phyloP scores from a whole-genome alignment of 2,888 invertebrate species.

The Dyspetes luteomarginatus region DNA sequence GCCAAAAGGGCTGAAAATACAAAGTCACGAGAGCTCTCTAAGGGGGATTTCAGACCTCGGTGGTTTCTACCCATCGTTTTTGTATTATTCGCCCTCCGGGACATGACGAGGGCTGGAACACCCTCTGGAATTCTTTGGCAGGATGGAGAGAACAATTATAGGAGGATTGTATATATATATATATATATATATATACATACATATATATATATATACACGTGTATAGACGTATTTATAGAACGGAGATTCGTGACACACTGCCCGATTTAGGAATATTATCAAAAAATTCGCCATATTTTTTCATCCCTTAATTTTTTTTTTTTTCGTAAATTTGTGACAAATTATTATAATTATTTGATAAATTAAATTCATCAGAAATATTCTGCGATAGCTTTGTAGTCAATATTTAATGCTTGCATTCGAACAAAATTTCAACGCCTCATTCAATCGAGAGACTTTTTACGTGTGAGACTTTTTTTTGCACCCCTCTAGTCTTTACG shows the following conservation, averaged over 20 bases:
- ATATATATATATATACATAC: conserved; percentile 5
- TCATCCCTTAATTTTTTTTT: background rate
- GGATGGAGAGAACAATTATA: conserved; percentile 40
- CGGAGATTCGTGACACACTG: conserved; percentile 59
- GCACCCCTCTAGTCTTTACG: background rate
- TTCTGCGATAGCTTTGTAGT: background rate
- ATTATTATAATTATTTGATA: background rate
- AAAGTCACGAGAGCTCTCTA: conserved; percentile 14
- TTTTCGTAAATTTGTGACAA: background rate
- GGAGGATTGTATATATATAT: conserved; percentile 11
- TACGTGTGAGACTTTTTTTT: background rate
- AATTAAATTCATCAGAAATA: background rate
- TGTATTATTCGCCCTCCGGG: conserved; percentile 27
- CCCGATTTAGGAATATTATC: conserved; percentile 52
- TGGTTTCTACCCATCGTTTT: background rate
- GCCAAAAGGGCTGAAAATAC: background rate
- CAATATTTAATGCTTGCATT: background rate
- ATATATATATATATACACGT: background rate
- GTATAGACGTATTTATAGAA: background rate
- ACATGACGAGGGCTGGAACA: conserved; percentile 8
- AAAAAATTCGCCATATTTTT: background rate
- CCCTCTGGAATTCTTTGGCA: conserved; percentile 33
- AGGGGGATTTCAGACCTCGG: conserved; percentile 11
- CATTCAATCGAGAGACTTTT: background rate
- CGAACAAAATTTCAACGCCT: background rate